Evolutionary conservation across 2,797 vertebrate species (phyloP), one percentile per base, ranked within the genome.

Genomic region (Tokudaia muenninki): DNA sequence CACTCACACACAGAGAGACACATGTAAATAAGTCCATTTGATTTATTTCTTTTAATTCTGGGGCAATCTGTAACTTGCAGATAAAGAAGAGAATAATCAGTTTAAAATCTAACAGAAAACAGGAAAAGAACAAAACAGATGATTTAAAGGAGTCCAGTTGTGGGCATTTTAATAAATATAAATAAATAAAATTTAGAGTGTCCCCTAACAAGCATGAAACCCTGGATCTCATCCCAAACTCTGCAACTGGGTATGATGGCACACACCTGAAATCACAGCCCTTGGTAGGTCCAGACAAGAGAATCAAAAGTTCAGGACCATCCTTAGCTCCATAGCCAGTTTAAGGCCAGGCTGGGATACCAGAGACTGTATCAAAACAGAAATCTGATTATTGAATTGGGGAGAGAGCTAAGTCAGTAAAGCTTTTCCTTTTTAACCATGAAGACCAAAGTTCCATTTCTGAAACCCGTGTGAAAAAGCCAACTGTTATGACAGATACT

Each of bases 141-240:
- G n/a, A 3, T 7, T 78, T 80, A 63, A n/a, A 67, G 21, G 17
- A 87, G 24, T 61, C 44, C 9, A 77, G 34, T 22, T 89, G n/a
- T 37, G 79, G 75, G 29, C 44, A 8, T 57, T 94, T 95, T 84
- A 89, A 84, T 55, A 92, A 96, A 74, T 47, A n/a, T 57, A 88
- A 88, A 74, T 79, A 41, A 90, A 82, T 94, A 81, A 96, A 92
- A 96, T 72, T 89, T 50, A 79, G 41, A 94, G 6, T 90, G 83
- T 95, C 57, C 91, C 8, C 57, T 29, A 84, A 31, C 7, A n/a
- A 41, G 11, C 17, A 67, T 86, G 3, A 67, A 86, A 8, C 44
- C 44, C 83, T 67, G 63, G 19, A 50, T n/a, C 63, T 6, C 63
- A 67, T 65, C 41, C 59, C 37, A 16, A 65, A 34, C 17, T 47